Evolutionary conservation across 2,113 vertebrate genomes (phyloP).

Genomic region (Crotalus viridis): DNA sequence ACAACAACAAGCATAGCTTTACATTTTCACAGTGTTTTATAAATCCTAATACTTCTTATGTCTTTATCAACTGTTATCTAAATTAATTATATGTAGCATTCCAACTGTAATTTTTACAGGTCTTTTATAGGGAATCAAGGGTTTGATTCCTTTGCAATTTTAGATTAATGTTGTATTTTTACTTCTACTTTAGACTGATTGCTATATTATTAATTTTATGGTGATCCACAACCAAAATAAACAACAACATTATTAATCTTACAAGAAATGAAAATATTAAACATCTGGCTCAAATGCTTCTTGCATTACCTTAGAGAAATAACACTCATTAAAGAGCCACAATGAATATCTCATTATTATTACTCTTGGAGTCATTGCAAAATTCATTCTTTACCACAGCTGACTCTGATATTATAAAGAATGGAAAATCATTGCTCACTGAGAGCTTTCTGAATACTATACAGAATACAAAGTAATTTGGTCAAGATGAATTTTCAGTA

Average conservation of each 20-base stretch:
- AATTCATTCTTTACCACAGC: not conserved
- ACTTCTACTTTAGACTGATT: not conserved
- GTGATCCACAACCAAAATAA: not conserved
- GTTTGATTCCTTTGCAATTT: not conserved
- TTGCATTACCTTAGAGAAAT: not conserved
- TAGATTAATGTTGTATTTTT: not conserved
- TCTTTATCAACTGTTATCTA: not conserved
- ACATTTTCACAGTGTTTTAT: not conserved
- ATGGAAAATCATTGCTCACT: not conserved
- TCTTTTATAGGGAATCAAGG: not conserved
- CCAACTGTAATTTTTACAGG: not conserved
- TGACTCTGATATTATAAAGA: not conserved
- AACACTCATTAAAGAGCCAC: not conserved
- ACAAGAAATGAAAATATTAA: not conserved
- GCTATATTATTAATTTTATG: not conserved
- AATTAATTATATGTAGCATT: not conserved
- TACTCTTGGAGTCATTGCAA: not conserved
- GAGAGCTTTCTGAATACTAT: not conserved
- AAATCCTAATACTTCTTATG: not conserved
- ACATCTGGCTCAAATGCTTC: not conserved
- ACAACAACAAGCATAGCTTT: not conserved
- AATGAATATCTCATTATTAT: not conserved
- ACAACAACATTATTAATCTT: not conserved
- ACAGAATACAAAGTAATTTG: not conserved
- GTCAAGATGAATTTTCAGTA: not conserved